A percentile compares a stretch with the other conserved stretches of the same genome.
Conservation (phyloP, 2,113 vertebrate species). For the Corythoichthys haematopterus region DNA sequence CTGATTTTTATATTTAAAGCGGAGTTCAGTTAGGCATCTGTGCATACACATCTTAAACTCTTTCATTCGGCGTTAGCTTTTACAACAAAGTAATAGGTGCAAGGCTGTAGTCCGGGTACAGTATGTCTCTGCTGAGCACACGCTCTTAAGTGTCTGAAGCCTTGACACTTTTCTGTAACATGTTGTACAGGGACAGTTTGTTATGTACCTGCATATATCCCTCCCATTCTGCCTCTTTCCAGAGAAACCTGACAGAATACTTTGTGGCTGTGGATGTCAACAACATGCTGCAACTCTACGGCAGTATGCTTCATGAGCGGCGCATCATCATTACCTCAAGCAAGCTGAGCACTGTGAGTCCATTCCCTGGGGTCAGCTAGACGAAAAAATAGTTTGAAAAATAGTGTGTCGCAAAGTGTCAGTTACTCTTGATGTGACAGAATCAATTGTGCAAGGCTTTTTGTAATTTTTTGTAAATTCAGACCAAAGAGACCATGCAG, state of each 20-base stretch:
- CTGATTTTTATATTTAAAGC: slow-evolving; percentile 32
- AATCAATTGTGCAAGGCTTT: background rate
- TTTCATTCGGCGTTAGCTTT: slow-evolving; percentile 6
- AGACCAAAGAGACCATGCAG: background rate
- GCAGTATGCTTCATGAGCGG: slow-evolving; percentile 93
- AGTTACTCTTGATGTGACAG: background rate
- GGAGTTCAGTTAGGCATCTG: slow-evolving; percentile 8
- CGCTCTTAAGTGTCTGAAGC: slow-evolving; percentile 22
- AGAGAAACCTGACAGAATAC: slow-evolving; percentile 98
- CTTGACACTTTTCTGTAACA: slow-evolving; percentile 31
- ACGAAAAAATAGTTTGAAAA: slow-evolving; percentile 1
- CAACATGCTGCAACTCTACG: slow-evolving; percentile 96
- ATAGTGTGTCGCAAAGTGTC: background rate
- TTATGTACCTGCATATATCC: slow-evolving; percentile 41
- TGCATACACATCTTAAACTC: background rate
- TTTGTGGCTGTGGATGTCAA: slow-evolving; percentile 96
- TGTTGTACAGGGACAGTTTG: slow-evolving; percentile 42
- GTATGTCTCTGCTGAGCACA: slow-evolving; percentile 21
- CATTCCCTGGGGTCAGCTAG: slow-evolving; percentile 20
- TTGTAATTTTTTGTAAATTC: background rate
- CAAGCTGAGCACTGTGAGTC: slow-evolving; percentile 98
- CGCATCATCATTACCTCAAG: slow-evolving; percentile 93
- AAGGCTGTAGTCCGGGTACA: slow-evolving; percentile 10
- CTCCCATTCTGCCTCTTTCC: slow-evolving; percentile 57
- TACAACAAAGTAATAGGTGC: slow-evolving; percentile 6